Conservation (phyloP, 2,797 vertebrate genomes). For the Eulemur albifrons region DNA sequence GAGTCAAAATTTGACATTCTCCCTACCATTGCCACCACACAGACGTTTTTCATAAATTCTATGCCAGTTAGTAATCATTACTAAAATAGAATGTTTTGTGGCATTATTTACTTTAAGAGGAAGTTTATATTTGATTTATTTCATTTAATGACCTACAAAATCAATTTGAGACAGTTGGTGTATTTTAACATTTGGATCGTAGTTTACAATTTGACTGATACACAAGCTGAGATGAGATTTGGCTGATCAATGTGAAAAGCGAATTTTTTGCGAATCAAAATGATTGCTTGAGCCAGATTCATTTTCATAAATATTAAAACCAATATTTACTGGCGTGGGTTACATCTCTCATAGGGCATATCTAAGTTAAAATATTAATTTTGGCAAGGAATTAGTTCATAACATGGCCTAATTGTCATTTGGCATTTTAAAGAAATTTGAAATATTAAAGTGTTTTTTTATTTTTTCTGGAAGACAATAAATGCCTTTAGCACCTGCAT, state of each 20-base stretch:
- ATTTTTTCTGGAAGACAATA: background rate
- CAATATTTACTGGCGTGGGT: constrained; percentile 60
- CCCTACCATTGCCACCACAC: background rate
- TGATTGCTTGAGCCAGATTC: constrained; percentile 48
- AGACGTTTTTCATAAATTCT: constrained; percentile 18
- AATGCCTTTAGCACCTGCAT: background rate
- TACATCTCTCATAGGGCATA: constrained; percentile 39
- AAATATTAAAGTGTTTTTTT: constrained; percentile 17
- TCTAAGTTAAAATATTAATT: constrained; percentile 58
- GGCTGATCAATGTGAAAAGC: constrained; percentile 43
- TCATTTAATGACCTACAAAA: constrained; percentile 38
- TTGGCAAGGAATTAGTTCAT: constrained; percentile 48
- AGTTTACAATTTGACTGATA: constrained; percentile 48
- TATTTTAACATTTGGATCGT: constrained; percentile 45
- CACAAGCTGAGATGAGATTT: constrained; percentile 44
- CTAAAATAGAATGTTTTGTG: background rate
- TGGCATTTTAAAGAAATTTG: constrained; percentile 37
- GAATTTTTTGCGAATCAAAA: constrained; percentile 54
- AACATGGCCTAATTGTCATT: constrained; percentile 23
- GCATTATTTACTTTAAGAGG: background rate
- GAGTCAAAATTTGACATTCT: background rate
- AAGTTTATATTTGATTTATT: constrained; percentile 36
- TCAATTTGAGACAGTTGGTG: constrained; percentile 22
- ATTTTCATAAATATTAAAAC: constrained; percentile 72
- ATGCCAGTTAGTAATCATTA: background rate